Percentiles rank a stretch among this genome's conserved stretches.
phyloP scores from a whole-genome alignment of 1,140 invertebrate genomes.

The Venturia canescens region DNA sequence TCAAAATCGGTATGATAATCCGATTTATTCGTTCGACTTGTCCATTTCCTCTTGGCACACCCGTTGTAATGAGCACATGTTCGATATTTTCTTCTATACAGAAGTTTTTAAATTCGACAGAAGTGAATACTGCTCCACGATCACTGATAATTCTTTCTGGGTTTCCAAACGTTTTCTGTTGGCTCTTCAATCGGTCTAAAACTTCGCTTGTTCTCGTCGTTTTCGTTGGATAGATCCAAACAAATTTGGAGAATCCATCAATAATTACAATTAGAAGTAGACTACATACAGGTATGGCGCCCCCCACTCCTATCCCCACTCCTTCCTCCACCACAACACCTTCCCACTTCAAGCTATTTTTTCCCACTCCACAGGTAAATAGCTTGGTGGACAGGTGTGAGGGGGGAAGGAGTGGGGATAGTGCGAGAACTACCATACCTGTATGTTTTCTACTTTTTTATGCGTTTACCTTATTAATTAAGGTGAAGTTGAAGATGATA shows the following conservation, averaged over 20 bases:
- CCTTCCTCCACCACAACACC: no score
- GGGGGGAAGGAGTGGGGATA: no score
- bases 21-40: no score
- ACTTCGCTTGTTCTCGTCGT: constrained; percentile 49
- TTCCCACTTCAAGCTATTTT: no score
- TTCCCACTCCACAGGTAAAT: constrained; percentile 44
- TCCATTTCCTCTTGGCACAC: not conserved
- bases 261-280: constrained; percentile 58
- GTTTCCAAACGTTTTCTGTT: constrained; percentile 63
- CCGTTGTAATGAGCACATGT: constrained; percentile 55
- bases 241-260: constrained; percentile 62
- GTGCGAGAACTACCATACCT: no score
- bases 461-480: no score
- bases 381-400: no score
- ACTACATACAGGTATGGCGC: no score
- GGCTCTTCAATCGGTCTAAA: constrained; percentile 50
- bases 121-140: constrained; percentile 60
- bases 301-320: no score
- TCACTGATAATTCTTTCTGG: constrained; percentile 65
- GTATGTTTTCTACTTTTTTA: no score
- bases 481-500: no score
- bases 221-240: constrained; percentile 57
- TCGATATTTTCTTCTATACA: not conserved
- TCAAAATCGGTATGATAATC: no score
- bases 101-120: constrained; percentile 30